Evolutionary conservation across 1,140 invertebrate genomes (phyloP).

Genomic region (Trichonephila clavata): DNA sequence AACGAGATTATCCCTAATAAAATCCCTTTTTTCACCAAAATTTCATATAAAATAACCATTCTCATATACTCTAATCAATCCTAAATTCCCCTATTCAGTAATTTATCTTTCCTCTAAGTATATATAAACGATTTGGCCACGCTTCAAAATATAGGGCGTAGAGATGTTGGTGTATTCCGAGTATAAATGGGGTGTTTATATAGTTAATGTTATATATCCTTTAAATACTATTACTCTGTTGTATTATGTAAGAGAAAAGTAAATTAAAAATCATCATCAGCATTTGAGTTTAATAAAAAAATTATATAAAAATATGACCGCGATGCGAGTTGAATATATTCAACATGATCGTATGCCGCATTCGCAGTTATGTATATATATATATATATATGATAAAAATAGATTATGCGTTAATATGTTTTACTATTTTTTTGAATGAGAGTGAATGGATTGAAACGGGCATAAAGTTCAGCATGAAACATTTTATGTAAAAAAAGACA

Average conservation of each 20-base stretch:
- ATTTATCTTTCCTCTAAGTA: neutral
- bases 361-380: conserved; percentile 34
- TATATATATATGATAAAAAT: conserved; percentile 59
- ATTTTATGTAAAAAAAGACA: neutral
- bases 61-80: neutral
- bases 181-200: neutral
- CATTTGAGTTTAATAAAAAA: conserved; percentile 18
- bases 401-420: neutral
- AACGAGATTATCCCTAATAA: neutral
- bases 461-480: neutral
- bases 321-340: neutral
- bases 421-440: conserved; percentile 7
- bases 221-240: neutral
- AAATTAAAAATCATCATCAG: neutral
- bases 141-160: neutral
- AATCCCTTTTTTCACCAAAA: neutral
- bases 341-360: conserved; percentile 33
- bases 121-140: neutral
- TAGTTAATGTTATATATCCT: neutral
- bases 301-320: conserved; percentile 64
- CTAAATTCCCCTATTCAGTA: neutral
- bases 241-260: neutral
- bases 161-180: neutral
- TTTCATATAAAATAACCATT: neutral
- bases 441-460: neutral